A percentile compares a stretch with the other conserved stretches of the same genome.
Conservation (phyloP, 2,888 invertebrate species). For the Clanis bilineata region DNA sequence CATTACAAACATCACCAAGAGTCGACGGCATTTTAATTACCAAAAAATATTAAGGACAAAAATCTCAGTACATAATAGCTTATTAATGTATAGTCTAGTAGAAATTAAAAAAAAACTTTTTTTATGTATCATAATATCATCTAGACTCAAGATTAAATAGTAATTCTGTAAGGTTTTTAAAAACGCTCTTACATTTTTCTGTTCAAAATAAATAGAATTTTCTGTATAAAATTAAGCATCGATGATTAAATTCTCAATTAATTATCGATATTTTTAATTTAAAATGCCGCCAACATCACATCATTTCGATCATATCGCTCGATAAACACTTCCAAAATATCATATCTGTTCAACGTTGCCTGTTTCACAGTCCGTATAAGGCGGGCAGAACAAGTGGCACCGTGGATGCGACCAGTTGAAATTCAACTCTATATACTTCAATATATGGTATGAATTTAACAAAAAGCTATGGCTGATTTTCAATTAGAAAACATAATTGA, state of each 20-base stretch:
- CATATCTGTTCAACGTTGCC: neutral
- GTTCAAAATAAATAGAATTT: no score
- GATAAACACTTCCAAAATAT: conserved; percentile 8
- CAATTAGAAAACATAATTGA: no score
- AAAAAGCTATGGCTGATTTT: no score
- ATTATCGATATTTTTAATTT: neutral
- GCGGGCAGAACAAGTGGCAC: neutral
- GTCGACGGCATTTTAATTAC: conserved; percentile 6
- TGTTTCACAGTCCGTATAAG: neutral
- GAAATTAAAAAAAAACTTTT: neutral
- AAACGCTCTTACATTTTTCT: no score
- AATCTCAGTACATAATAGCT: no score
- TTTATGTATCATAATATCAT: no score
- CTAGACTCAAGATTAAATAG: no score
- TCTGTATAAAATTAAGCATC: no score
- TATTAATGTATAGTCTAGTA: no score
- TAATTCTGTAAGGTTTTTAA: no score
- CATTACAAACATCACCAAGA: conserved; percentile 1
- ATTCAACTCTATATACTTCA: neutral
- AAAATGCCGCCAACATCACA: neutral
- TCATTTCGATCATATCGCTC: conserved; percentile 1
- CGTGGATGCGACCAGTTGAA: neutral
- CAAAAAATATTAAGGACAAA: no score
- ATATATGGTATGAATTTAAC: neutral
- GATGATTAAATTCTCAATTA: no score